Conservation (phyloP, 2,113 vertebrate species). For the Phoxinus phoxinus region DNA sequence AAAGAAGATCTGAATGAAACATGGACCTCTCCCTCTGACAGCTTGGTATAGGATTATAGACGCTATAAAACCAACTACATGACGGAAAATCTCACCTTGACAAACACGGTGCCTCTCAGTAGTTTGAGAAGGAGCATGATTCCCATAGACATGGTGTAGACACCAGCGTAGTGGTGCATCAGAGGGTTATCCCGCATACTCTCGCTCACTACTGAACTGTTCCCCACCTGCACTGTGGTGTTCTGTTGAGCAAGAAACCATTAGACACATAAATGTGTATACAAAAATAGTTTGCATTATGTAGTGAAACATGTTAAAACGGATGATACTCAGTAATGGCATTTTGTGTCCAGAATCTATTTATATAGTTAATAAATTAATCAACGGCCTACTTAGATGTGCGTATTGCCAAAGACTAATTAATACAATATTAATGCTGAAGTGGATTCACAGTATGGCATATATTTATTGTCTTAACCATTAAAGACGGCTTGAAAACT, state of each 20-base stretch:
- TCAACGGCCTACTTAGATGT: too few species aligned
- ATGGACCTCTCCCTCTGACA: background rate
- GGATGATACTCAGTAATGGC: background rate
- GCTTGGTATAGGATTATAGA: background rate
- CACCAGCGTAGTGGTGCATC: slow-evolving; percentile 85
- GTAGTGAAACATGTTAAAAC: background rate
- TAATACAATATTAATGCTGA: too few species aligned
- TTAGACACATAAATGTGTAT: too few species aligned
- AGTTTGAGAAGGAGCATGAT: slow-evolving; percentile 90
- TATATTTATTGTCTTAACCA: too few species aligned
- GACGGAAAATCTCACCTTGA: slow-evolving; percentile 80
- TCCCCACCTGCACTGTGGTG: slow-evolving; percentile 77
- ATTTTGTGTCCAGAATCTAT: background rate
- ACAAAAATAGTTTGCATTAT: background rate
- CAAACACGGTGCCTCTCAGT: slow-evolving; percentile 86
- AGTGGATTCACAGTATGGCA: too few species aligned
- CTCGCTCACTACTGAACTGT: slow-evolving; percentile 79
- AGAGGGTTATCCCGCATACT: slow-evolving; percentile 91
- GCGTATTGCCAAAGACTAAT: too few species aligned
- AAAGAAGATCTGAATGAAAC: background rate
- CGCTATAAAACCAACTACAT: background rate
- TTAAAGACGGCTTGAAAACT: too few species aligned
- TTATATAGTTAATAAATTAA: too few species aligned
- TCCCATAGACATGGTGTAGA: slow-evolving; percentile 92
- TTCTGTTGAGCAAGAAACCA: slow-evolving; percentile 75